Evolutionary conservation across 2,113 vertebrate genomes (phyloP).

Genomic region (Xenopus laevis): DNA sequence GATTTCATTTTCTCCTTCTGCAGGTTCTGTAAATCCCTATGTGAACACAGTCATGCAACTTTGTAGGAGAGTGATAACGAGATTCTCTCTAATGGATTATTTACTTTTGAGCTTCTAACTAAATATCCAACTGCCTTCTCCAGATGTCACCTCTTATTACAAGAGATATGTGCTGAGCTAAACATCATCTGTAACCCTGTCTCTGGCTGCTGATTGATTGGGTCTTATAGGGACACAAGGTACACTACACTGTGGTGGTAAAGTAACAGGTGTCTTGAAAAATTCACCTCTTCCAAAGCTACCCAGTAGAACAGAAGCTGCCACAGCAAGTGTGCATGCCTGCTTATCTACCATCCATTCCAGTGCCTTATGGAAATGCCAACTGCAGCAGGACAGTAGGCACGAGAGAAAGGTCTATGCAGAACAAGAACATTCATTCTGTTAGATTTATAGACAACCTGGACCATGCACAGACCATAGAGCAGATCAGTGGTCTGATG

Average conservation of each 20-base stretch:
- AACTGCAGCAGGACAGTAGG: neutral
- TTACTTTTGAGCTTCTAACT: neutral
- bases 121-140: neutral
- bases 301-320: no score
- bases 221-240: neutral
- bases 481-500: constrained; percentile 49
- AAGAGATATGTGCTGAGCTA: neutral
- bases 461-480: constrained; percentile 46
- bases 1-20: neutral
- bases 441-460: constrained; percentile 1
- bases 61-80: neutral
- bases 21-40: constrained; percentile 1
- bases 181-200: neutral
- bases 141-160: neutral
- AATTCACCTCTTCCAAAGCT: neutral
- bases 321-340: neutral
- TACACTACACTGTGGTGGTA: neutral
- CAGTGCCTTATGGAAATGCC: neutral
- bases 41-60: neutral
- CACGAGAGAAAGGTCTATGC: constrained; percentile 19
- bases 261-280: neutral
- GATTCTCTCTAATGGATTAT: neutral
- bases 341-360: neutral
- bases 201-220: neutral
- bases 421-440: constrained; percentile 52